Evolutionary conservation across 2,797 vertebrate genomes (phyloP), one percentile per base, ranked within the genome.

Genomic region (Sebastes cheni): DNA sequence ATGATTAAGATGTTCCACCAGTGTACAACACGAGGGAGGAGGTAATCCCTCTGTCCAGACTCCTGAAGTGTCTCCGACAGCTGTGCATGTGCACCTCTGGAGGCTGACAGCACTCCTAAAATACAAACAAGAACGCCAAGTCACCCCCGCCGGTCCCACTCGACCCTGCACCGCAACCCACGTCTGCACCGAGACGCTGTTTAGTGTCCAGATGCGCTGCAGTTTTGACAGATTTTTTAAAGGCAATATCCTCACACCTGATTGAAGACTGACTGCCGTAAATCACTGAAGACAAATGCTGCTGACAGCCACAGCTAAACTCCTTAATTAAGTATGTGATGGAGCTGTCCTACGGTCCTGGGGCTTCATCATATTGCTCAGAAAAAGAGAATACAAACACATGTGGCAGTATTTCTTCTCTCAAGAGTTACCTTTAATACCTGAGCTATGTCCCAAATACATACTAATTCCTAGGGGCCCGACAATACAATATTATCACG

Each of bases 1-100:
- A 55, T 83, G 77, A 91, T 88, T 85, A 82, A 85, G 84, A 67
- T 72, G 85, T 87, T 89, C 75, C 85, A 56, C 75, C 85, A 50
- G 71, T 82, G 86, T 86, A 52, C 67, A 77, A 87, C 80, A 84
- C 74, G 39, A 67, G 72, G 56, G 81, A 71, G 76, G 70, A 83
- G 58, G 3, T 75, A 67, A 81, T 72, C 66, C 46, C 42, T 79
- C 78, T 16, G 58, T 80, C 75, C 69, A 71, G 69, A 79, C 72
- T 75, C 13, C 10, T 86, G 68, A 87, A 85, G 85, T 79, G 65
- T 22, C 67, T 87, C 78, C 27, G 84, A 81, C 89, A 92, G 84
- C 74, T 52, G 71, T 89, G 62, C 78, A 74, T 86, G 84, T 81
- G 76, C 81, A 89, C 91, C 75, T 90, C 77, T 64, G 69, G 62